Evolutionary conservation across 2,113 vertebrate genomes (phyloP), one percentile per base, ranked within the genome.

Genomic region (Syngnathus floridae): DNA sequence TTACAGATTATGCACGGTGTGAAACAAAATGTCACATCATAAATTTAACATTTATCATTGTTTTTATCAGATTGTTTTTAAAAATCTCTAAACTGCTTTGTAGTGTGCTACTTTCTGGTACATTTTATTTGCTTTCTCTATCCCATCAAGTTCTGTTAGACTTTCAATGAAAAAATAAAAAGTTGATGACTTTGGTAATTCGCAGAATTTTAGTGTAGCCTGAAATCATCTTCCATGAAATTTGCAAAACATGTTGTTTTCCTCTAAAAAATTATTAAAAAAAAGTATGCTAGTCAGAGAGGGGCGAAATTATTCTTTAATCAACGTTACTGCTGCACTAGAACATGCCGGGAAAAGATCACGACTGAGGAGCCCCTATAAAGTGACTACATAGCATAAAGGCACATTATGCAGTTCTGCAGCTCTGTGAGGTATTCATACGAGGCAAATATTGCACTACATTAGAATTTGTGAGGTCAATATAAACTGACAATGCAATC

Each of bases 151-250:
- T 35, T 2, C 4, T 13, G 5, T 55, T 31, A 5, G 3, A 31
- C 12, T 19, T 4, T 37, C 13, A 17, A 16, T 57, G 55, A 9
- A 37, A 19, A 56, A 14, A 16, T 7, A 57, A 17, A 36, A 8
- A 36, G 86, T 82, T 89, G 87, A 82, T 72, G 72, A 82, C 67
- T 89, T 72, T 81, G 76, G 65, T 51, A 22, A 77, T 84, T 85
- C 75, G 77, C 82, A 86, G 89, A 48, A 51, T 9, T 51, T 51
- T 3, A 21, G 19, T 51, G n/a, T 51, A 9, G 48, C 19, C 48
- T 10, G 17, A 5, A 45, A 48, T 51, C 2, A 17, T 90, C 78
- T 88, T 82, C 85, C 78, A 86, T 88, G 80, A 88, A 87, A 89
- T 88, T 84, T 88, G 69, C 78, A 78, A 37, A 49, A 51, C 7